Base-by-base conservation (phyloP, 2,797 vertebrate genomes). In the Chelon labrosus region DNA sequence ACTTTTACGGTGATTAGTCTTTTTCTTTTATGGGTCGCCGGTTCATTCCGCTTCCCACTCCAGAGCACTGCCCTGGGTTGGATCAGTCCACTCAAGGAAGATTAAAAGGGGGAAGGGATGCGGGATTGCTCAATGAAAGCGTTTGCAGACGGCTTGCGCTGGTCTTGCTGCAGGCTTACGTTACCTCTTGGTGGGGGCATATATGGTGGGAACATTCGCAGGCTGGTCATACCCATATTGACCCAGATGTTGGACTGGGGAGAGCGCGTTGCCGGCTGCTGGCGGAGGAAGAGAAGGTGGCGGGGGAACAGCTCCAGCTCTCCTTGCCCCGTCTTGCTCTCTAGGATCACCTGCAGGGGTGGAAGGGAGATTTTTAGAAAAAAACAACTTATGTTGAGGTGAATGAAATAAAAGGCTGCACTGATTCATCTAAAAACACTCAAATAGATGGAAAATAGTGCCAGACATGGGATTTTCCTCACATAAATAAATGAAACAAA, bases 151-250 rank as follows among this genome's bases (percentile, higher is more conserved):
- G 65, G 85, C 79, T 73, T 68, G 83, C 75, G 88, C 83, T 69
- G 70, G 93, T 98, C 98, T 98, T 99, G 97, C 97, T 99, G 98
- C 97, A 96, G 93, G 97, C 97, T 98, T 98, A 97, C 96, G 58
- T 99, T 99, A 99, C 98, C 97, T 99, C 97, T 94, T 60, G 83
- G 53, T 50, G 83, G 78, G 86, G 95, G 95, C 83, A 98, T 96
- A 93, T 98, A 95, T 60, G 91, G 95, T 92, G 98, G 97, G 94
- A 97, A 98, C 96, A 98, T 97, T 97, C 96, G 95, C 95, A 97
- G 97, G 95, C 96, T 97, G 96, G 96, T 97, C 98, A 99, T 99
- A 99, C 98, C 98, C 97, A 99, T 99, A 96, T 99, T 99, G 94
- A 99, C 96, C 98, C 98, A 99, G 95, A 99, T 98, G 96, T 99